A percentile compares a stretch with the other conserved stretches of the same genome.
These are phyloP conservation scores for Myotis lucifugus DNA, from an alignment of 2,113 vertebrate species.

Conservation along the genomic window DNA sequence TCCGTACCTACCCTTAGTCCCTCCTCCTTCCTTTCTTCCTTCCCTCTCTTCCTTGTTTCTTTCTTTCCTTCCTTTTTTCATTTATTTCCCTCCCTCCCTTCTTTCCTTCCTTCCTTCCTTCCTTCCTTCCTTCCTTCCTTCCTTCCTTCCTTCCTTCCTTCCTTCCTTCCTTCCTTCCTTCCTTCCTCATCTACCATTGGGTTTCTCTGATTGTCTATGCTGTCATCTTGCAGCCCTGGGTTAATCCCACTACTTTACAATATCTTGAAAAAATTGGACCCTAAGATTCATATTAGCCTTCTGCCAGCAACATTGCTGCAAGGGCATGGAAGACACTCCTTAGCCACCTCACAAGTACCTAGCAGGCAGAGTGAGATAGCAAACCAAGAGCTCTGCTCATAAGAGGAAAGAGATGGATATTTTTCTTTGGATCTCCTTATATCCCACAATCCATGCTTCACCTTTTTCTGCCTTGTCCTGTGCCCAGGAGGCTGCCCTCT, in stretches of 20 bases:
- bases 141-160: not conserved
- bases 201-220: not conserved
- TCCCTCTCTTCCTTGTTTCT: not conserved
- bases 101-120: not conserved
- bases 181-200: too few species aligned
- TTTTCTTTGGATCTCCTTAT: not conserved
- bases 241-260: not conserved
- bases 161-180: not conserved
- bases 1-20: not conserved
- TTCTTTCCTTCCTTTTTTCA: not conserved
- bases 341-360: not conserved
- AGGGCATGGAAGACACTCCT: not conserved
- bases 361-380: not conserved
- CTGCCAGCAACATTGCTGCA: not conserved
- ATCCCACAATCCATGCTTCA: not conserved
- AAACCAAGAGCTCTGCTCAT: not conserved
- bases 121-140: too few species aligned
- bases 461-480: not conserved
- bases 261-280: not conserved
- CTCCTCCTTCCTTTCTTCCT: not conserved
- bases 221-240: not conserved
- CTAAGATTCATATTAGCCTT: not conserved
- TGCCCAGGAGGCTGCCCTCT: not conserved
- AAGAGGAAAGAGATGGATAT: not conserved
- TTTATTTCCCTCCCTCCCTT: too few species aligned